Evolutionary conservation across 2,888 invertebrate species (phyloP).

Genomic region (Vanessa cardui): DNA sequence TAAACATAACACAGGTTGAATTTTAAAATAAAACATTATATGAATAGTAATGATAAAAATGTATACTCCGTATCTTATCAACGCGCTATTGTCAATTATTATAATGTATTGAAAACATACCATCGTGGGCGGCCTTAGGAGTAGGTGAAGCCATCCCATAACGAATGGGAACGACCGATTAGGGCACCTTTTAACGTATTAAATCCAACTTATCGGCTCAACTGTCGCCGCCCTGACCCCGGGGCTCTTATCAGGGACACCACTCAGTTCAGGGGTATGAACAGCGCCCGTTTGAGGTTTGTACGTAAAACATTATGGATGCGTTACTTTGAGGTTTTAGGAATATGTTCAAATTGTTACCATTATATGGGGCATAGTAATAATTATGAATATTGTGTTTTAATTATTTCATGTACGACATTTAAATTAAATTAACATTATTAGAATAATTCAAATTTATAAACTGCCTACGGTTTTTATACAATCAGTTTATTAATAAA

Average conservation of each 20-base stretch:
- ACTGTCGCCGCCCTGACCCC: slow-evolving; percentile 50
- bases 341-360: neutral
- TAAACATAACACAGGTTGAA: neutral
- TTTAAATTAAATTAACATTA: no score
- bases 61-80: neutral
- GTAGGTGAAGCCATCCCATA: slow-evolving; percentile 59
- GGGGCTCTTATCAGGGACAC: slow-evolving; percentile 57
- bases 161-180: slow-evolving; percentile 79
- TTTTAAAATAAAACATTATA: neutral
- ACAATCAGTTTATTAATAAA: no score
- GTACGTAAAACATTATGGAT: slow-evolving; percentile 39
- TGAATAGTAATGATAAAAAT: neutral
- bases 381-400: no score
- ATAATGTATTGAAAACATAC: slow-evolving; percentile 8
- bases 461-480: no score
- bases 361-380: no score
- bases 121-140: slow-evolving; percentile 47
- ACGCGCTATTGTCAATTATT: neutral
- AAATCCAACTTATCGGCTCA: slow-evolving; percentile 73
- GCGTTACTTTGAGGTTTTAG: slow-evolving; percentile 33
- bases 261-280: slow-evolving; percentile 62
- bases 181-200: slow-evolving; percentile 81
- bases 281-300: slow-evolving; percentile 53
- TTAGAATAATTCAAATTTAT: no score
- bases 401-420: no score